Evolutionary conservation across 2,888 invertebrate species (phyloP).

Genomic region (Gari tellinella): DNA sequence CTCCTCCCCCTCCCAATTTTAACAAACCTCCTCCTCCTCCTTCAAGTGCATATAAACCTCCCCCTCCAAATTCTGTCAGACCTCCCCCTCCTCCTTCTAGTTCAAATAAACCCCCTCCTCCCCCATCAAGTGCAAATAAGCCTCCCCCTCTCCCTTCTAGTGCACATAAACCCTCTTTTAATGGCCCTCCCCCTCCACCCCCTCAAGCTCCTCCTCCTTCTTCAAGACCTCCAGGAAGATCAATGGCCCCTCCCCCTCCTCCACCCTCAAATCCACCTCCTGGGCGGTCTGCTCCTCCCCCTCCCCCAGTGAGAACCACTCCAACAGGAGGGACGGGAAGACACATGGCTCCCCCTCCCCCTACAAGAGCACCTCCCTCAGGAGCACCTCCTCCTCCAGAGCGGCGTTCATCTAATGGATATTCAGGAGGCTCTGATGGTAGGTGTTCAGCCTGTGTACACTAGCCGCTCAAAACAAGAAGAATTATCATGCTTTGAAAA

Average conservation of each 20-base stretch:
- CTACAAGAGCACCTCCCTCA: constrained; percentile 62
- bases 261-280: constrained; percentile 24
- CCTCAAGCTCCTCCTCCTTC: constrained; percentile 56
- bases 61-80: constrained; percentile 57
- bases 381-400: constrained; percentile 64
- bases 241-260: constrained; percentile 31
- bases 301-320: constrained; percentile 50
- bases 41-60: constrained; percentile 45
- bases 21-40: constrained; percentile 41
- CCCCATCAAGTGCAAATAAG: constrained; percentile 39
- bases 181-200: constrained; percentile 65
- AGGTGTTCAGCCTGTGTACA: too few species aligned
- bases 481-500: too few species aligned
- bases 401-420: constrained; percentile 63
- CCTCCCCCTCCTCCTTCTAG: constrained; percentile 17
- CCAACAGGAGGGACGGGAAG: constrained; percentile 48
- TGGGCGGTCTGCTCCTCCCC: constrained; percentile 55
- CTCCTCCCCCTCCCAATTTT: constrained; percentile 51
- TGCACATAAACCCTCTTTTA: constrained; percentile 63
- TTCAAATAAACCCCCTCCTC: constrained; percentile 36
- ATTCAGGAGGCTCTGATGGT: constrained; percentile 72
- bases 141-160: constrained; percentile 54
- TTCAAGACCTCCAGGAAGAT: constrained; percentile 39
- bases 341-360: constrained; percentile 66
- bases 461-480: too few species aligned